Evolutionary conservation across 2,888 invertebrate genomes (phyloP).

Genomic region (Myopa tessellatipennis): DNA sequence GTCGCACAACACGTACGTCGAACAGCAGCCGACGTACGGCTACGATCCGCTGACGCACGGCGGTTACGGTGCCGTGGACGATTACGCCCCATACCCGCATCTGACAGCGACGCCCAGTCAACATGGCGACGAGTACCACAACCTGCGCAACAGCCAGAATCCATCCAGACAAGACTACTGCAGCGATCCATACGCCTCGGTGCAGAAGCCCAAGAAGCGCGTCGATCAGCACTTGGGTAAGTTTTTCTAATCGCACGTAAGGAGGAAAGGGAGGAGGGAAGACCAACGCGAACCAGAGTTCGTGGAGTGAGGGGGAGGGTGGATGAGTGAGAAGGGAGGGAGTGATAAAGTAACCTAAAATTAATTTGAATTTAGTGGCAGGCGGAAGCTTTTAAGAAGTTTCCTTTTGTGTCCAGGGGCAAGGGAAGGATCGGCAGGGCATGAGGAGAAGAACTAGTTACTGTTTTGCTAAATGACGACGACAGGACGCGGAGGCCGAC

Average conservation of each 20-base stretch:
- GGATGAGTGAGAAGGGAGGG: not conserved
- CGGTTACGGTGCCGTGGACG: slow-evolving; percentile 84
- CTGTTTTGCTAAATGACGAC: not conserved
- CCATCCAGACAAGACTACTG: slow-evolving; percentile 89
- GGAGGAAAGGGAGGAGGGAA: not conserved
- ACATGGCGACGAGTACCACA: slow-evolving; percentile 78
- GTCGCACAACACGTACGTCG: slow-evolving; percentile 71
- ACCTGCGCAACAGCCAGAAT: slow-evolving; percentile 80
- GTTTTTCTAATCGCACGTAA: slow-evolving; percentile 54
- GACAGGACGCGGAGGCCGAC: not conserved
- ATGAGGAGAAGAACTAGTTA: not conserved
- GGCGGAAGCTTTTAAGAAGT: slow-evolving; percentile 9
- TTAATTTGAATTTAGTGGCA: slow-evolving; percentile 28
- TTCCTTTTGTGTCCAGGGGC: not conserved
- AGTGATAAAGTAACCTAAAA: slow-evolving; percentile 1
- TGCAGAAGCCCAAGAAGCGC: slow-evolving; percentile 90
- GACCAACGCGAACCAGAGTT: no score
- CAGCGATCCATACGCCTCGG: slow-evolving; percentile 88
- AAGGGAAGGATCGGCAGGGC: not conserved
- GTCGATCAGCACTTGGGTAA: slow-evolving; percentile 89
- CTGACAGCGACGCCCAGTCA: slow-evolving; percentile 76
- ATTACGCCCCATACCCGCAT: slow-evolving; percentile 88
- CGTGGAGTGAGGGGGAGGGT: not conserved
- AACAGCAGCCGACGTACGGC: slow-evolving; percentile 77
- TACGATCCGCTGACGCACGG: slow-evolving; percentile 85